Evolutionary conservation across 2,797 vertebrate species (phyloP).

Genomic region (Chaetodon trifasciatus): DNA sequence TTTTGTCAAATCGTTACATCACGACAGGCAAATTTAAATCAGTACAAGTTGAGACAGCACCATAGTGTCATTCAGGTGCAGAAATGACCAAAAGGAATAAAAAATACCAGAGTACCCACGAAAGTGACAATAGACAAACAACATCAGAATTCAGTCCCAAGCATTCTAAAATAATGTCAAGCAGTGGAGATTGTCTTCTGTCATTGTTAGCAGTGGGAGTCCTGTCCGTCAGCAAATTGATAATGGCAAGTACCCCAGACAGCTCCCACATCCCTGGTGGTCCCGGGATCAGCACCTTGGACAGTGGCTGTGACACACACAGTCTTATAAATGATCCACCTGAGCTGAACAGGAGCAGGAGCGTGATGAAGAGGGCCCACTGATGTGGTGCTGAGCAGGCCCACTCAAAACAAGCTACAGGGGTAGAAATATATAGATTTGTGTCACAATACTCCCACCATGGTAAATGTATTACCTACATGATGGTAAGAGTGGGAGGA

Average conservation of each 20-base stretch:
- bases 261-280: constrained; percentile 34
- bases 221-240: constrained; percentile 34
- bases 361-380: not conserved
- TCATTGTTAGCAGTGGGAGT: constrained; percentile 58
- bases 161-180: constrained; percentile 39
- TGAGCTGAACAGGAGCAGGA: constrained; percentile 16
- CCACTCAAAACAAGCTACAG: not conserved
- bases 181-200: constrained; percentile 33
- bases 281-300: constrained; percentile 42
- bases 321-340: constrained; percentile 31
- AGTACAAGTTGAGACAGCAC: not conserved
- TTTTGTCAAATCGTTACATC: not conserved
- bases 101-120: not conserved
- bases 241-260: constrained; percentile 12
- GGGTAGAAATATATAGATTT: not conserved
- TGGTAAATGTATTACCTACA: not conserved
- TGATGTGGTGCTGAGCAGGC: not conserved
- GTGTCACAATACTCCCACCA: not conserved
- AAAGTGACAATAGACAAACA: constrained; percentile 27
- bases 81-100: not conserved
- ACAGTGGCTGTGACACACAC: constrained; percentile 15
- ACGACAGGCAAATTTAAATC: not conserved
- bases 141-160: constrained; percentile 20
- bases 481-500: not conserved
- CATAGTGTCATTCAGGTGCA: not conserved